Conservation (phyloP, 2,888 invertebrate species). For the Drosophila mercatorum region DNA sequence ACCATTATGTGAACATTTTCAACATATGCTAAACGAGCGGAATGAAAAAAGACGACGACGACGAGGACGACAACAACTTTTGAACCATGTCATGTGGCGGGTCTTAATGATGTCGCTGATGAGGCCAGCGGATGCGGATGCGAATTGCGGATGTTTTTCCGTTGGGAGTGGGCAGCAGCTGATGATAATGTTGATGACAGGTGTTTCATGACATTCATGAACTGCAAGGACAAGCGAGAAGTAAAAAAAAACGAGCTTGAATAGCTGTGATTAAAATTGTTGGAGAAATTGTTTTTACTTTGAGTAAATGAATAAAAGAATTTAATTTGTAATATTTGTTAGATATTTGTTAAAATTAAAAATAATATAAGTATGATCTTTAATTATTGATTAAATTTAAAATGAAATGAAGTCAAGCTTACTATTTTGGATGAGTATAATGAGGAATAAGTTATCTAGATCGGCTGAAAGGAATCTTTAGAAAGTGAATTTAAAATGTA, state of each 20-base stretch:
- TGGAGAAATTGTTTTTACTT: neutral
- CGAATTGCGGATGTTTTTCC: constrained; percentile 22
- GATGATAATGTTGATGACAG: constrained; percentile 52
- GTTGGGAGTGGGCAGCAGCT: constrained; percentile 1
- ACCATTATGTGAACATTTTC: constrained; percentile 57
- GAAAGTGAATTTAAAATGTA: no score
- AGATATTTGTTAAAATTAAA: no score
- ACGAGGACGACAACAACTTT: neutral
- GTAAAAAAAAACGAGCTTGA: neutral
- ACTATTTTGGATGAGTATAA: no score
- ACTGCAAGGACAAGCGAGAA: constrained; percentile 23
- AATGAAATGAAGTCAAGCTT: no score
- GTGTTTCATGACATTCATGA: constrained; percentile 56
- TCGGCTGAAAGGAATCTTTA: no score
- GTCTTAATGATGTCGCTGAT: constrained; percentile 55
- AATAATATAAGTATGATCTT: no score
- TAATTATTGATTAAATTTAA: no score
- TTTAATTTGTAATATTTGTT: no score
- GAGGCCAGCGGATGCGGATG: constrained; percentile 26
- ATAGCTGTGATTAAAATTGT: constrained; percentile 2
- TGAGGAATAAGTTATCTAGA: no score
- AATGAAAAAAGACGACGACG: constrained; percentile 9
- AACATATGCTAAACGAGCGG: constrained; percentile 63
- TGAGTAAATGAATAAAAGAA: neutral
- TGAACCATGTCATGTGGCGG: constrained; percentile 47